phyloP scores from a whole-genome alignment of 2,888 invertebrate species.

The Xestia ashworthii region DNA sequence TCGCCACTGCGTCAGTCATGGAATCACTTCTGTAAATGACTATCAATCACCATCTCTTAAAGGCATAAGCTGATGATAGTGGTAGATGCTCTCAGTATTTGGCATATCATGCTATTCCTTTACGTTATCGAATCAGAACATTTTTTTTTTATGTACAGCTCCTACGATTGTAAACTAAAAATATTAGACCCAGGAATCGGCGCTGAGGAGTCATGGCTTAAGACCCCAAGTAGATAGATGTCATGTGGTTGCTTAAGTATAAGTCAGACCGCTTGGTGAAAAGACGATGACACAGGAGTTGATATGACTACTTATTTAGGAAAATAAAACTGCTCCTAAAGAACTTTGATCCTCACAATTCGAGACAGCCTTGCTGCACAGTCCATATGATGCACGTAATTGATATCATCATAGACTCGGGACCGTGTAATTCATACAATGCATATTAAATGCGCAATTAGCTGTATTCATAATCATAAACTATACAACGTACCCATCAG shows the following conservation, averaged over 20 bases:
- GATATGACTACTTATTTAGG: background rate
- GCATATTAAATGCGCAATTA: constrained; percentile 46
- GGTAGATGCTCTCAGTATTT: background rate
- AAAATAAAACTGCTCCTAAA: background rate
- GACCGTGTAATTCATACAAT: constrained; percentile 40
- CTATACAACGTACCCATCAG: background rate
- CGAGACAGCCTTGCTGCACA: constrained; percentile 9
- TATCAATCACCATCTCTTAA: constrained; percentile 48
- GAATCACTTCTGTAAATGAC: constrained; percentile 35
- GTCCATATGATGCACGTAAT: constrained; percentile 26
- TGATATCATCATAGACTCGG: constrained; percentile 41
- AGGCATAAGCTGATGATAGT: background rate
- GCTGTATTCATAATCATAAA: constrained; percentile 8
- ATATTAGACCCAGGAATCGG: background rate
- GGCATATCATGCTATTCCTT: background rate
- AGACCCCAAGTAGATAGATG: background rate
- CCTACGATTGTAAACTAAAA: background rate
- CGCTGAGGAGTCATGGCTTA: background rate
- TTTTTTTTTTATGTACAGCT: background rate
- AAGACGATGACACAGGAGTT: background rate
- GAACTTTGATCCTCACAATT: constrained; percentile 3
- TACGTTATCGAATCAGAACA: background rate
- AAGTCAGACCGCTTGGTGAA: background rate
- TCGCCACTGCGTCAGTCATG: constrained; percentile 27
- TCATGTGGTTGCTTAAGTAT: background rate